Evolutionary conservation across 2,113 vertebrate species (phyloP), one percentile per base, ranked within the genome.

Genomic region (Brevimyrus niger): DNA sequence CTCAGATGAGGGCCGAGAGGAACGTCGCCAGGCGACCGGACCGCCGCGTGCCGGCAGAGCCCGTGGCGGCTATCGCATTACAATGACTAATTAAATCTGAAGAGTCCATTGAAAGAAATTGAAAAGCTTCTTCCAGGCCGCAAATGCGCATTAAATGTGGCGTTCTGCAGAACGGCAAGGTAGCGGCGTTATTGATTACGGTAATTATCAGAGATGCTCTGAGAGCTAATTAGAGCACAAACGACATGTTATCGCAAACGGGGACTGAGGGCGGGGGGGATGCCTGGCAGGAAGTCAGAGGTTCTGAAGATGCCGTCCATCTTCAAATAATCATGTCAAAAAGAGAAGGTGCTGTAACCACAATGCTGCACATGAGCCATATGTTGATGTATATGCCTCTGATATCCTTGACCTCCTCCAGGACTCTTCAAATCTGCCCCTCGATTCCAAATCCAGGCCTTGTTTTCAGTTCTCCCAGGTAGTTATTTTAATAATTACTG

Each of bases 141-240:
- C 58, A 23, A 69, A 61, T 65, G 87, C 35, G 19, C 55, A 65
- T 87, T 87, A 87, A 87, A 65, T 53, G 48, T 42, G 87, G 1
- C 42, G 35, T 27, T 61, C 47, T 55, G 31, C 51, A 44, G 35
- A 65, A 15, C 31, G 46, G 48, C 13, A 48, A 46, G 61, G 86
- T 90, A 90, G 80, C 46, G 21, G n/a, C 47, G 27, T 73, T 61
- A 90, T 90, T 53, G 46, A 90, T 90, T 76, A 80, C n/a, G 23
- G 47, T 90, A 90, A 90, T 90, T 87, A 90, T 76, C 58, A 31
- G 50, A 90, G 48, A 87, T 87, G 82, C 46, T 80, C 61, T 13
- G 23, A 27, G 83, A 87, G 65, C 58, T 48, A 89, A 90, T 87
- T 38, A 80, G 23, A 84, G 42, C 44, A 84, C 38, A 84, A 47